Evolutionary conservation across 1,140 invertebrate genomes (phyloP), one percentile per base, ranked within the genome.

Genomic region (Zophobas atratus): DNA sequence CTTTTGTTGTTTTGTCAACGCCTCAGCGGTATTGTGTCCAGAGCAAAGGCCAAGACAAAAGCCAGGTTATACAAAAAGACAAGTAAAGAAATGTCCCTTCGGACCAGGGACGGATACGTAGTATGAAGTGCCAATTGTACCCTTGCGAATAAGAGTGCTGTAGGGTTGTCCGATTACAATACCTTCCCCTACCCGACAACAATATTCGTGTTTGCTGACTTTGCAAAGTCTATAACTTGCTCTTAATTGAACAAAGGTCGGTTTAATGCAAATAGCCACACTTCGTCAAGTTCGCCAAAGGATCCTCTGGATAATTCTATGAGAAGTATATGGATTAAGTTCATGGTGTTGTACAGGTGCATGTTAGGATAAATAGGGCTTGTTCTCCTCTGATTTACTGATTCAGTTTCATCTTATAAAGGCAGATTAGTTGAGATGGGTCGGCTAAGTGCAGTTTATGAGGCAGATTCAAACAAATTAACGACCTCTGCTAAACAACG

Each of bases 61-160:
- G 38, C 39, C 1, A 39, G 32, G 35, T 73, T 46, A 34, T 20
- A 8, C 38, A 38, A 56, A 74, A 56, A 74, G 20, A 51, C 6
- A 20, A 51, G 36, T 1, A 74, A 41, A 53, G 36, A 56, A 39
- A 53, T 74, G 71, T 56, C 51, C 71, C 55, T 41, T 74, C 51
- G 71, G 43, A 49, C 71, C 8, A 41, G 71, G 51, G 51, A 53
- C 41, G 36, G 55, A 71, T 2, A 41, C 34, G 8, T 33, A 71
- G 70, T 71, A 74, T 74, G 71, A 74, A 74, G 71, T 74, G 71
- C 34, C 71, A 74, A 74, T 74, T 74, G 71, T 39, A 56, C 71
- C 71, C 71, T 39, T 51, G 71, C 32, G 71, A 33, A 74, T 74
- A 56, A 56, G 71, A 43, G 34, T 4, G 32, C 60, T 20, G 36